Evolutionary conservation across 2,888 invertebrate species (phyloP).

Genomic region (Hirudinaria manillensis): DNA sequence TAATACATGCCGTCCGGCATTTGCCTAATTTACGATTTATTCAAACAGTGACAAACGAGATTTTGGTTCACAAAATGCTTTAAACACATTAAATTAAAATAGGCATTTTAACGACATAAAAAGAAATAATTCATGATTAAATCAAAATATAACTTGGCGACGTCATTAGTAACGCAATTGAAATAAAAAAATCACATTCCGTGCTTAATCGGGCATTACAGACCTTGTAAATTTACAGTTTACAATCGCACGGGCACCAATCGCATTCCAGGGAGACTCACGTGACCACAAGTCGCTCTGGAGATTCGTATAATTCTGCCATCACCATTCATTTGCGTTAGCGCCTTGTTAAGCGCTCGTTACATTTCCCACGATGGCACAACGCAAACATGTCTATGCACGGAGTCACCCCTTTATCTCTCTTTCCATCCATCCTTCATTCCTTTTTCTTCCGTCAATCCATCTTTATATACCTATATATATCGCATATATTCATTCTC

Average conservation of each 20-base stretch:
- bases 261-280: not conserved
- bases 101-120: no score
- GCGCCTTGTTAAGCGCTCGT: slow-evolving; percentile 15
- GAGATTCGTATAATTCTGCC: slow-evolving; percentile 16
- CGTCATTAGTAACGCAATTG: no score
- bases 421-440: not conserved
- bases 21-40: no score
- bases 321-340: slow-evolving; percentile 19
- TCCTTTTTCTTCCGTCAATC: not conserved
- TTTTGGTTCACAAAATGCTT: no score
- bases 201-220: not conserved
- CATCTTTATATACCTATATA: not conserved
- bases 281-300: slow-evolving; percentile 8
- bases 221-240: not conserved
- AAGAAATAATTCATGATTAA: no score
- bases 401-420: not conserved
- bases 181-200: no score
- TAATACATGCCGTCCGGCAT: not conserved
- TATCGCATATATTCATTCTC: slow-evolving; percentile 14
- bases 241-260: not conserved
- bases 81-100: no score
- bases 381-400: slow-evolving; percentile 6
- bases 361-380: slow-evolving; percentile 10
- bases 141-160: no score
- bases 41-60: no score